Evolutionary conservation across 2,888 invertebrate species (phyloP).

Genomic region (Nematopogon swammerdamellus): DNA sequence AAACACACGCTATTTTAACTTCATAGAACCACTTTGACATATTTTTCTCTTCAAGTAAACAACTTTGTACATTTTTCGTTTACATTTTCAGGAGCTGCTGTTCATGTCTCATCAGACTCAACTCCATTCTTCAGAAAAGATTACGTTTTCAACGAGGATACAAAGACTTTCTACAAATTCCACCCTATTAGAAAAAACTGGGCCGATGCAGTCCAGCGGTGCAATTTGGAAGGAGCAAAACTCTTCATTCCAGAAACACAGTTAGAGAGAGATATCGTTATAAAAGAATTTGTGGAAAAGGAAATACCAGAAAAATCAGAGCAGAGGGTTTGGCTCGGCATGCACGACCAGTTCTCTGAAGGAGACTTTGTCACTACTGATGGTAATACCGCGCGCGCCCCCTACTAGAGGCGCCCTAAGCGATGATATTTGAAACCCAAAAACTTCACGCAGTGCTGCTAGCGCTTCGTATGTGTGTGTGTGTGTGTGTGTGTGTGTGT

Average conservation of each 20-base stretch:
- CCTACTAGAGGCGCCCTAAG: too few species aligned
- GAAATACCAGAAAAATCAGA: background rate
- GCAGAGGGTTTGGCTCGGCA: conserved; percentile 22
- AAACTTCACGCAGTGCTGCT: too few species aligned
- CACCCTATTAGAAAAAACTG: conserved; percentile 12
- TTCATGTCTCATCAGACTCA: background rate
- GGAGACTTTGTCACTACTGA: conserved; percentile 27
- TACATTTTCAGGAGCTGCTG: too few species aligned
- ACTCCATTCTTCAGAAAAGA: conserved; percentile 12
- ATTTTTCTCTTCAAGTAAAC: too few species aligned
- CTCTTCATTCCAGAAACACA: conserved; percentile 13
- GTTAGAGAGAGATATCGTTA: conserved; percentile 10
- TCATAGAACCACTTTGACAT: too few species aligned
- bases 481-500: too few species aligned
- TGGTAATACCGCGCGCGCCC: too few species aligned
- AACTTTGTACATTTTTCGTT: too few species aligned
- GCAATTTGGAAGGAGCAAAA: conserved; percentile 13
- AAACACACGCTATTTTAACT: too few species aligned
- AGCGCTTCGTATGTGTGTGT: too few species aligned
- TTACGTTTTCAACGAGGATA: conserved; percentile 12
- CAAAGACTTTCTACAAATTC: conserved; percentile 14
- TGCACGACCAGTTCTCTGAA: conserved; percentile 23
- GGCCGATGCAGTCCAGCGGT: conserved; percentile 11
- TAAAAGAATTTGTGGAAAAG: background rate
- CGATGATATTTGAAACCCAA: too few species aligned